Evolutionary conservation across 2,113 vertebrate genomes (phyloP).

Genomic region (Cisticola juncidis): DNA sequence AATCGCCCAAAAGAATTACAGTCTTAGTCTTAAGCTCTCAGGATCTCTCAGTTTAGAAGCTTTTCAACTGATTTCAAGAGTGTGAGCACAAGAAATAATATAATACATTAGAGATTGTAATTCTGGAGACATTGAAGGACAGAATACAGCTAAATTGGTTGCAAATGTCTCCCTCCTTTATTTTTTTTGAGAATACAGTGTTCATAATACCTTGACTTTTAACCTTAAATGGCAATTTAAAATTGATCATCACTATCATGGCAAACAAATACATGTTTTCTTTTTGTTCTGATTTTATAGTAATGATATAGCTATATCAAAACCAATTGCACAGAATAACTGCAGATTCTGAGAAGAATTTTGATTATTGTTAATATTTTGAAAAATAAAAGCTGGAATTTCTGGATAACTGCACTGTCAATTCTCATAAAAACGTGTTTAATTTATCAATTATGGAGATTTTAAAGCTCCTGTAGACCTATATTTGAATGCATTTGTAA

Average conservation of each 20-base stretch:
- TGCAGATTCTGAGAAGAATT: neutral
- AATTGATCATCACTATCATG: neutral
- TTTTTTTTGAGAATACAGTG: neutral
- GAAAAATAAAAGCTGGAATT: neutral
- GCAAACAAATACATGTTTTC: neutral
- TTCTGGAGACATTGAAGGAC: neutral
- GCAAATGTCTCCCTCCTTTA: rapidly evolving
- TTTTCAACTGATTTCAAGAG: neutral
- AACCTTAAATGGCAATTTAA: too few species aligned
- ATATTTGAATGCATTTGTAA: neutral
- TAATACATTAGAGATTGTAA: neutral
- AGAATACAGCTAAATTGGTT: neutral
- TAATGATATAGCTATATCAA: neutral
- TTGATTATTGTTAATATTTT: neutral
- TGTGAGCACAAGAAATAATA: neutral
- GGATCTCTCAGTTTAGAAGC: neutral
- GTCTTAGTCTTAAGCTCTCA: neutral
- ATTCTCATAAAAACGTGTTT: neutral
- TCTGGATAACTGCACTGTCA: neutral
- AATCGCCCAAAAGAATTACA: neutral
- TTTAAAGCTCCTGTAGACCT: neutral
- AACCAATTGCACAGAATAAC: neutral
- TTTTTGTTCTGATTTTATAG: neutral
- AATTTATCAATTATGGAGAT: neutral
- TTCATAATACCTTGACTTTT: neutral